Percentiles rank a stretch among this genome's conserved stretches.
phyloP scores from a whole-genome alignment of 1,140 invertebrate species.

The Drosophila pectinifera region DNA sequence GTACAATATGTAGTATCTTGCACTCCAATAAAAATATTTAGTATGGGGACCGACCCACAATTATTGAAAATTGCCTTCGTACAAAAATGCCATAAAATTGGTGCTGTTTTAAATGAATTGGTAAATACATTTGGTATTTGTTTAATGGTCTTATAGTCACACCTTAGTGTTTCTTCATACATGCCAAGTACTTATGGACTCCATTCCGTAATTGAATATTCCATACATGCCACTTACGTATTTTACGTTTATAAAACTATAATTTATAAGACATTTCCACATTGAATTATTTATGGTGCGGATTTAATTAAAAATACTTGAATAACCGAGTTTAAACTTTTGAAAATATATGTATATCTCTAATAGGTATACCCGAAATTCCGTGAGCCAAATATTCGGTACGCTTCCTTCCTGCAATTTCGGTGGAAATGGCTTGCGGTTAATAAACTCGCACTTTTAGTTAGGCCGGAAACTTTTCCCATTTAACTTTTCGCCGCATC shows the following conservation, averaged over 20 bases:
- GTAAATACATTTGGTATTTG: constrained; percentile 29
- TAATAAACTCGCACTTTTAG: constrained; percentile 72
- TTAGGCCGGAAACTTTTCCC: constrained; percentile 67
- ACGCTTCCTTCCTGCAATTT: constrained; percentile 14
- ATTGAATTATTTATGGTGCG: not conserved
- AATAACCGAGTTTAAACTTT: not conserved
- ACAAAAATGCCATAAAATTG: constrained; percentile 31
- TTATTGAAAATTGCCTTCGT: constrained; percentile 47
- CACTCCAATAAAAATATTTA: constrained; percentile 37
- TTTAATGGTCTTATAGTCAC: constrained; percentile 27
- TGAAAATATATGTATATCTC: not conserved
- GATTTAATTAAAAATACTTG: not conserved
- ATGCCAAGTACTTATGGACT: constrained; percentile 23
- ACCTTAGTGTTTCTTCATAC: constrained; percentile 17
- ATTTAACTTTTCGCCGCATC: constrained; percentile 69
- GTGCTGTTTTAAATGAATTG: constrained; percentile 34
- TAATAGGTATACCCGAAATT: not conserved
- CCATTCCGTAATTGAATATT: constrained; percentile 18
- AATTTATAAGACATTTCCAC: not conserved
- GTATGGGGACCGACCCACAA: constrained; percentile 24
- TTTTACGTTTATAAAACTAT: constrained; percentile 11
- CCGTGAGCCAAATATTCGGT: constrained; percentile 1
- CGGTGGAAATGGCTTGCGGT: constrained; percentile 56
- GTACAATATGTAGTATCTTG: constrained; percentile 21
- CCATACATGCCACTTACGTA: not conserved